Base-by-base conservation (phyloP, 2,113 vertebrate species). In the Mola mola region DNA sequence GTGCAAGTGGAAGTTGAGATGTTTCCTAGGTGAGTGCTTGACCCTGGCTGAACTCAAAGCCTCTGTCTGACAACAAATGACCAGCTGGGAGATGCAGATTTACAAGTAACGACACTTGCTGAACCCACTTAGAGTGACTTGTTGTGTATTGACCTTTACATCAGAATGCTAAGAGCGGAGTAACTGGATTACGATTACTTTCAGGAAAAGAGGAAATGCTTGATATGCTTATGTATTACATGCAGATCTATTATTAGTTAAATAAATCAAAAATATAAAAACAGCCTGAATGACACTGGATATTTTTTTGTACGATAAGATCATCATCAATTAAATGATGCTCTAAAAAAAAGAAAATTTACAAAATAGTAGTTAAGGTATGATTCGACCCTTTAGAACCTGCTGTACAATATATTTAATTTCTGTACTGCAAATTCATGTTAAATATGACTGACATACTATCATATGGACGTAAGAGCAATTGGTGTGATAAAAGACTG, bases 1-100 rank as follows among this genome's bases (percentile, higher is more conserved):
- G 51, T 62, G 51, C 6, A 19, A 40, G 31, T 59, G 24, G 8
- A 52, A 40, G 29, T n/a, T n/a, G 17, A 57, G 21, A 28, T 41
- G 37, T 49, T 28, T 51, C 22, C 42, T 2, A 24, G 42, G 28
- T 44, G 25, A 69, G 55, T 66, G 68, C 57, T 71, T 52, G 26
- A 74, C 17, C 51, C 11, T 38, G 75, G 52, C 8, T 4, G 3
- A 38, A 17, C 59, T 59, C 64, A 46, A 60, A 7, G 26, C 26
- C 37, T 61, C 13, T 43, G 38, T 60, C 36, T 51, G 62, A 5
- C 5, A 17, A 26, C 25, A 41, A 26, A 17, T 17, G 25, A 66
- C 20, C 15, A 20, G 10, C 44, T 17, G n/a, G 16, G 28, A 21
- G 15, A 3, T 12, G 12, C 1, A 8, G 8, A 5, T 26, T 16